Evolutionary conservation across 2,888 invertebrate genomes (phyloP).

Genomic region (Digitonthophagus gazella): DNA sequence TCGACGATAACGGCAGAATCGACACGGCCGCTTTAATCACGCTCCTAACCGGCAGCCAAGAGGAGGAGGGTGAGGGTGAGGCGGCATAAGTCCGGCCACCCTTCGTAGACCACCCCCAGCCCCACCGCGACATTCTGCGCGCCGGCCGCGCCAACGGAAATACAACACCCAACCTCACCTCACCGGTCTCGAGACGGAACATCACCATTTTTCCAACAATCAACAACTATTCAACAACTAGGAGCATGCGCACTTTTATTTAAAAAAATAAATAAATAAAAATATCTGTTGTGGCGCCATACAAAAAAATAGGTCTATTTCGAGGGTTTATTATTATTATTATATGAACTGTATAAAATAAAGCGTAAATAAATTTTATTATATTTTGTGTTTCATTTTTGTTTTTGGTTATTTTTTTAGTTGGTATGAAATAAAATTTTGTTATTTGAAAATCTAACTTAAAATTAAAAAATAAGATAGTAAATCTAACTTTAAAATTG

Average conservation of each 20-base stretch:
- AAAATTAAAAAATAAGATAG: no score
- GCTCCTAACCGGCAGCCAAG: slow-evolving; percentile 84
- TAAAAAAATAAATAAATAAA: no score
- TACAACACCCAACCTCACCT: no score
- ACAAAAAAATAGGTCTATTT: slow-evolving; percentile 13
- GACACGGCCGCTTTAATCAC: slow-evolving; percentile 84
- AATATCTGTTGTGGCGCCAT: slow-evolving; percentile 16
- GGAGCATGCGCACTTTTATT: no score
- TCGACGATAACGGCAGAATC: slow-evolving; percentile 87
- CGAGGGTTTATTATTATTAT: slow-evolving; percentile 2
- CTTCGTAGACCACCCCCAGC: slow-evolving; percentile 10
- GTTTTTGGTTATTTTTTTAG: slow-evolving; percentile 7
- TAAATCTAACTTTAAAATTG: no score
- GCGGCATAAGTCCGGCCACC: slow-evolving; percentile 45
- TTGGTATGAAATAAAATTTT: no score
- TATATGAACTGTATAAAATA: slow-evolving; percentile 16
- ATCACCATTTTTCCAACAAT: no score
- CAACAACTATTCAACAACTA: no score
- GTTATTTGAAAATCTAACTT: no score
- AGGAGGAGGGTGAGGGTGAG: slow-evolving; percentile 62
- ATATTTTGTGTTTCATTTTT: slow-evolving; percentile 25
- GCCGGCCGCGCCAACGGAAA: neutral
- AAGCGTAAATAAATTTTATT: slow-evolving; percentile 26
- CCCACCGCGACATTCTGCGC: neutral
- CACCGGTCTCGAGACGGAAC: neutral